phyloP scores from a whole-genome alignment of 2,797 vertebrate species.

The Sebastes vulpes region DNA sequence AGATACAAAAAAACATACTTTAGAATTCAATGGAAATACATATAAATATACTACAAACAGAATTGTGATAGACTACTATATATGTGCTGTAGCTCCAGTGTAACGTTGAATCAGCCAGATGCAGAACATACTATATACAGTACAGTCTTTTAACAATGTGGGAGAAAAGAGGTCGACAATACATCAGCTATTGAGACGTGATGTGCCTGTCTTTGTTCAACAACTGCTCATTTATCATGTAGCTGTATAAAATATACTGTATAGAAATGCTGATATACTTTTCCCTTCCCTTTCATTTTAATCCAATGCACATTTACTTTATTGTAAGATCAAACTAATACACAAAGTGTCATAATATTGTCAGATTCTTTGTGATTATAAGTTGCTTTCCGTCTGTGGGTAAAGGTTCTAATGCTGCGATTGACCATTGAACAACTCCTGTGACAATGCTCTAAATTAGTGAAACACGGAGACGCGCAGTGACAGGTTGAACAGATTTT shows the following conservation, averaged over 20 bases:
- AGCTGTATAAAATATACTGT: neutral
- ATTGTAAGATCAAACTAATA: neutral
- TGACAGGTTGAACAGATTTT: conserved; percentile 30
- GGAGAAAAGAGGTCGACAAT: neutral
- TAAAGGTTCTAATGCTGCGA: neutral
- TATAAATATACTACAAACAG: neutral
- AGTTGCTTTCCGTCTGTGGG: neutral
- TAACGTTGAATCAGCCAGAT: neutral
- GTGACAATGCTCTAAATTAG: conserved; percentile 1
- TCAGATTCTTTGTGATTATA: neutral
- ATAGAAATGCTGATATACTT: neutral
- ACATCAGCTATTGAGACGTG: neutral
- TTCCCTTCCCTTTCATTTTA: neutral
- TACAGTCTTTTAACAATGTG: neutral
- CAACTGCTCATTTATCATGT: neutral
- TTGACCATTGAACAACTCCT: neutral
- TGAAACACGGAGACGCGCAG: neutral
- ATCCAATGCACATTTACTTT: neutral
- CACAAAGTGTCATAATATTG: too few relatives aligned
- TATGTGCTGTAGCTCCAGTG: too few relatives aligned
- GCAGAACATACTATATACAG: neutral
- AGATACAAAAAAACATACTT: neutral
- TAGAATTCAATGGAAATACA: neutral
- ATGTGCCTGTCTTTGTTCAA: neutral
- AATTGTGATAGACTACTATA: too few relatives aligned